Conservation (phyloP, 2,888 invertebrate genomes). For the Hemistola chrysoprasaria region DNA sequence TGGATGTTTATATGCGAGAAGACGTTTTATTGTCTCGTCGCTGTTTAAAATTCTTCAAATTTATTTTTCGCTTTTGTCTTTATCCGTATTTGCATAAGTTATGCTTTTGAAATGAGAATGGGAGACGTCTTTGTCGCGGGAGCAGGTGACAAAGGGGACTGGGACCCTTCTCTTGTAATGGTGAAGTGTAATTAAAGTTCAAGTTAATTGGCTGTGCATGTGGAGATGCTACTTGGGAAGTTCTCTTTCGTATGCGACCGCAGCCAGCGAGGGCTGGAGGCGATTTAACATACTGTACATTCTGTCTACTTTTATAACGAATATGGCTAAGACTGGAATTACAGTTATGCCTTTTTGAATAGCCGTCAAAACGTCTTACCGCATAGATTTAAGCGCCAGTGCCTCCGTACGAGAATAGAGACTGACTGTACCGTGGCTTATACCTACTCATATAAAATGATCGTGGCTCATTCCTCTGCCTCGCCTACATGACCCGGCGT, state of each 20-base stretch:
- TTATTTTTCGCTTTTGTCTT: slow-evolving; percentile 28
- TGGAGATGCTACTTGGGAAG: slow-evolving; percentile 50
- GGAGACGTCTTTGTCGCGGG: slow-evolving; percentile 28
- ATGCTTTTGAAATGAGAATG: slow-evolving; percentile 28
- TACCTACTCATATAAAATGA: no score
- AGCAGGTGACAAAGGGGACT: slow-evolving; percentile 38
- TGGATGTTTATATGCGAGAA: slow-evolving; percentile 49
- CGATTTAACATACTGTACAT: slow-evolving; percentile 71
- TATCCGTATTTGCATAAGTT: slow-evolving; percentile 30
- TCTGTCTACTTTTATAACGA: no score
- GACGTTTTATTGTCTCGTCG: slow-evolving; percentile 39
- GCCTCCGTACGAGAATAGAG: no score
- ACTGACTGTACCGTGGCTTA: no score
- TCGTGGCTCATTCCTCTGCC: no score
- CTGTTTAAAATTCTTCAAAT: slow-evolving; percentile 35
- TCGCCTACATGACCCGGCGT: no score
- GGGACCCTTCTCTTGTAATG: slow-evolving; percentile 47
- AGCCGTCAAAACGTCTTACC: no score
- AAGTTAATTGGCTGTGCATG: slow-evolving; percentile 61
- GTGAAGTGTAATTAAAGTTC: slow-evolving; percentile 61
- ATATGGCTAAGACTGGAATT: no score
- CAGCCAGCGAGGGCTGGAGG: slow-evolving; percentile 58
- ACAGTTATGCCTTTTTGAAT: no score
- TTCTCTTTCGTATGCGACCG: slow-evolving; percentile 41
- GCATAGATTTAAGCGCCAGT: no score